These are phyloP conservation scores for Drosophila auraria DNA, from an alignment of 1,140 invertebrate species.

Conservation along the genomic window DNA sequence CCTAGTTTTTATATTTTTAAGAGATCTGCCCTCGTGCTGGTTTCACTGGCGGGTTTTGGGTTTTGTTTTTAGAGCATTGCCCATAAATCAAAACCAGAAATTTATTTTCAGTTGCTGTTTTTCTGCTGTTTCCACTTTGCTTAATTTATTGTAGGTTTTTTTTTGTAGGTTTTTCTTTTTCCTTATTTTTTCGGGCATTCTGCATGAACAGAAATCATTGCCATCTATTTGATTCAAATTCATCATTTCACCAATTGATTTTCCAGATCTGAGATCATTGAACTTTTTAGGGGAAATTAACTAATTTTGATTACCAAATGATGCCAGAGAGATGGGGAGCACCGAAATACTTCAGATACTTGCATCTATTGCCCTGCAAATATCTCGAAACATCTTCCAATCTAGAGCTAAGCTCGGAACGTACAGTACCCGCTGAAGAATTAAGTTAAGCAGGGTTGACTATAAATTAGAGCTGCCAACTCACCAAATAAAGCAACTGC, in stretches of 20 bases:
- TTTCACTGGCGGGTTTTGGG: conserved; percentile 23
- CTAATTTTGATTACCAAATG: conserved; percentile 25
- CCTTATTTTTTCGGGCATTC: conserved; percentile 2
- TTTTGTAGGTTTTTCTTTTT: conserved; percentile 12
- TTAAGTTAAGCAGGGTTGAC: background rate
- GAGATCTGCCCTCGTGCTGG: conserved; percentile 53
- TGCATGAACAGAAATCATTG: conserved; percentile 29
- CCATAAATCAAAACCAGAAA: conserved; percentile 67
- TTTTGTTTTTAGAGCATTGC: conserved; percentile 42
- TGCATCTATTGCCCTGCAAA: conserved; percentile 33
- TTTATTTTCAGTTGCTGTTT: conserved; percentile 24
- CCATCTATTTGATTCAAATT: conserved; percentile 34
- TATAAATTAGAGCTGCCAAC: too few relatives aligned
- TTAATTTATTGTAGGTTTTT: conserved; percentile 26
- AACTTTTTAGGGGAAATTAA: conserved; percentile 20
- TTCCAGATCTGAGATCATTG: conserved; percentile 33
- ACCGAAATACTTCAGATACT: conserved; percentile 12
- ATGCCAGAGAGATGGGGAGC: conserved; percentile 4
- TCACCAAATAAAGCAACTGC: background rate
- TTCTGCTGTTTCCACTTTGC: conserved; percentile 19
- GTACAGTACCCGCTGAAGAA: background rate
- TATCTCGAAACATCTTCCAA: background rate
- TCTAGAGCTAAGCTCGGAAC: background rate
- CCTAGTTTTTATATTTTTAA: conserved; percentile 41
- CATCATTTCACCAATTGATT: conserved; percentile 49